A percentile compares a stretch with the other conserved stretches of the same genome.
Evolutionary conservation across 2,888 invertebrate genomes (phyloP).

Genomic region (Callyntrura guangdongensis): DNA sequence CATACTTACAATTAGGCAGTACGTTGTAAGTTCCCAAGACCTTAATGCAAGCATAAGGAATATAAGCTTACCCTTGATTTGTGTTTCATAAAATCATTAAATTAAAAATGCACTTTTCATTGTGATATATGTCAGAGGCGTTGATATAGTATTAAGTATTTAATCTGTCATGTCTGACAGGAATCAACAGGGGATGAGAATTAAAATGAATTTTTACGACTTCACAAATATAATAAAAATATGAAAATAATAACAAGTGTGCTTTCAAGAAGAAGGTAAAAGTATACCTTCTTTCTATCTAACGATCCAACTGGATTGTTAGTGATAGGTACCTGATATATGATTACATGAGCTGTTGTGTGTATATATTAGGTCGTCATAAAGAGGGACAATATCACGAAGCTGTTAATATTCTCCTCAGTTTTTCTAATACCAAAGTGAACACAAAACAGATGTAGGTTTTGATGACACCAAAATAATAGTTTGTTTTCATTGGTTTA

Average conservation of each 20-base stretch:
- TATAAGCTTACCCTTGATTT: not conserved
- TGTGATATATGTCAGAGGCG: conserved; percentile 53
- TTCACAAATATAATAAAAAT: conserved; percentile 23
- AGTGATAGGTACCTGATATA: no score
- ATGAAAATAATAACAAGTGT: not conserved
- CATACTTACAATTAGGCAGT: not conserved
- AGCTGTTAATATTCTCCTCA: not conserved
- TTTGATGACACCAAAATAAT: no score
- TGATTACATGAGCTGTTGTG: no score
- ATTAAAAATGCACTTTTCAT: conserved; percentile 17
- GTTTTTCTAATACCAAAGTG: not conserved
- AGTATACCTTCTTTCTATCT: not conserved
- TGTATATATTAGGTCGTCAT: not conserved
- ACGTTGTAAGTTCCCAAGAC: conserved; percentile 22
- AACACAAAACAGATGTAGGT: not conserved
- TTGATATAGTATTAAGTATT: conserved; percentile 65
- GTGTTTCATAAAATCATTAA: not conserved
- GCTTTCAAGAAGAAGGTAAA: not conserved
- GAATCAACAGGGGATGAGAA: conserved; percentile 64
- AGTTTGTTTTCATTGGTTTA: no score
- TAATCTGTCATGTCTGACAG: conserved; percentile 72
- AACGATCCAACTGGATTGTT: not conserved
- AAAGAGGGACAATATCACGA: not conserved
- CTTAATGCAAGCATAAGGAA: not conserved
- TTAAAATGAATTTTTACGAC: conserved; percentile 42